Conservation (phyloP, 2,797 vertebrate genomes). For the Capromys pilorides region DNA sequence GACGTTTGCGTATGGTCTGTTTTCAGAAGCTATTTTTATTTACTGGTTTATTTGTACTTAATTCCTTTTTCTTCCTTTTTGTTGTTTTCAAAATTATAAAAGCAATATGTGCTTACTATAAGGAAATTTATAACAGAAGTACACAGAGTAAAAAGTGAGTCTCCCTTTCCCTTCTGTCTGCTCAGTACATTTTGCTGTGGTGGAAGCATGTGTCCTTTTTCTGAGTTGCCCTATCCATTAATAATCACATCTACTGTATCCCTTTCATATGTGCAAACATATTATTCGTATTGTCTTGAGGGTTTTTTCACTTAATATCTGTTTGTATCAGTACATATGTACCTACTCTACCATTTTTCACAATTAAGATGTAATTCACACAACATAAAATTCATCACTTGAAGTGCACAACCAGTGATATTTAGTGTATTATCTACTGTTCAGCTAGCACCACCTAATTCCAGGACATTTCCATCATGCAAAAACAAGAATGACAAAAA, state of each 20-base stretch:
- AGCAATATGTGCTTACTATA: not conserved
- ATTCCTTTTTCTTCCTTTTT: conserved; percentile 45
- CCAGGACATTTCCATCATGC: not conserved
- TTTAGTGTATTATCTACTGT: conserved; percentile 2
- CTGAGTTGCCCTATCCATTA: not conserved
- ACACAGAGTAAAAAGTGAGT: not conserved
- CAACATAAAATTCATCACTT: conserved; percentile 45
- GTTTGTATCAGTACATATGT: not conserved
- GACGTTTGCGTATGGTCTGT: conserved; percentile 6
- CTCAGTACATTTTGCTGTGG: conserved; percentile 26
- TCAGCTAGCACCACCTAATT: not conserved
- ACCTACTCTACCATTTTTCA: not conserved
- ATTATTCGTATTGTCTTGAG: not conserved
- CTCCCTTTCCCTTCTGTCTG: not conserved
- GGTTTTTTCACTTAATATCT: conserved; percentile 8
- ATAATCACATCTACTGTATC: not conserved
- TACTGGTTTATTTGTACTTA: not conserved
- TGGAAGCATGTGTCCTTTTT: not conserved
- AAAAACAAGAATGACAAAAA: not conserved
- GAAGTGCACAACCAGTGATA: not conserved
- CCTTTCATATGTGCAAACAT: not conserved
- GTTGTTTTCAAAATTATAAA: conserved; percentile 46
- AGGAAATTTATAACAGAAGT: conserved; percentile 46
- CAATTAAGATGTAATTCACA: not conserved
- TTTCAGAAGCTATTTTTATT: conserved; percentile 53